Evolutionary conservation across 2,113 vertebrate genomes (phyloP).

Genomic region (Dendrocopos noguchii): DNA sequence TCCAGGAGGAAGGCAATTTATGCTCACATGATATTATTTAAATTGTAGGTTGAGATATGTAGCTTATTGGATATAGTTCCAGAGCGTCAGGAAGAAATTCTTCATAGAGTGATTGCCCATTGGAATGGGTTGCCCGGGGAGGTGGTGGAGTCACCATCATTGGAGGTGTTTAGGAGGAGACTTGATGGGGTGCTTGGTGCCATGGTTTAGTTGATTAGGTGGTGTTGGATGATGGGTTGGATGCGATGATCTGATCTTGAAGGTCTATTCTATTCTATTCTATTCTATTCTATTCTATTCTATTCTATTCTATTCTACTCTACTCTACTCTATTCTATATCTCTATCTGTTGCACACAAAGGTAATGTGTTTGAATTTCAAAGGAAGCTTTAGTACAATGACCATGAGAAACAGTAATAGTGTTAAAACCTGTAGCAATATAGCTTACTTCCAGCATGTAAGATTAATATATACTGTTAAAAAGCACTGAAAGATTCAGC

Average conservation of each 20-base stretch:
- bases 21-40: not conserved
- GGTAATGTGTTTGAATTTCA: not conserved
- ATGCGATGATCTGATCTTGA: too few relatives aligned
- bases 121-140: too few relatives aligned
- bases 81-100: not conserved
- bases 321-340: too few relatives aligned
- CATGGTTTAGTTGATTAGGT: too few relatives aligned
- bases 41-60: not conserved
- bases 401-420: not conserved
- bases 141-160: too few relatives aligned
- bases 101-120: too few relatives aligned
- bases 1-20: not conserved
- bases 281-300: too few relatives aligned
- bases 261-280: too few relatives aligned
- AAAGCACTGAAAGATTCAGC: not conserved
- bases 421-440: not conserved
- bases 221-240: too few relatives aligned
- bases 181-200: too few relatives aligned
- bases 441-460: not conserved
- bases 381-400: not conserved
- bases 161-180: too few relatives aligned
- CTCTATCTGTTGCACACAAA: not conserved
- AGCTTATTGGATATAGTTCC: not conserved
- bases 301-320: too few relatives aligned
- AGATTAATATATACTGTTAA: not conserved